A percentile compares a stretch with the other conserved stretches of the same genome.
Conservation (phyloP, 2,797 vertebrate species). For the Pangasius larnaudii region DNA sequence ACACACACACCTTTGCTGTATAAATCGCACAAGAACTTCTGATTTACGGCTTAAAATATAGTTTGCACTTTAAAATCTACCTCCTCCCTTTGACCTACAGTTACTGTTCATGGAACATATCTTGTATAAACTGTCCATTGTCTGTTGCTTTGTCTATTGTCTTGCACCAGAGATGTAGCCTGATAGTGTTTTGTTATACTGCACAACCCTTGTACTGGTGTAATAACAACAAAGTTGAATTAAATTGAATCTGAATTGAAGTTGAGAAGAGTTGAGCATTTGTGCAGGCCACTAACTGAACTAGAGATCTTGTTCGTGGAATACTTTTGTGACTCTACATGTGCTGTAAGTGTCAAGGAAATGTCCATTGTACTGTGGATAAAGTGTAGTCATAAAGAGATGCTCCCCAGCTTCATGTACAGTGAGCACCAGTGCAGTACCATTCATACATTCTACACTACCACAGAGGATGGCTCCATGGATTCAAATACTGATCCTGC, state of each 20-base stretch:
- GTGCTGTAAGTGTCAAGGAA: neutral
- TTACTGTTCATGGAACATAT: neutral
- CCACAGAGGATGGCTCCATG: neutral
- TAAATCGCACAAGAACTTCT: neutral
- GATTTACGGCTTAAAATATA: neutral
- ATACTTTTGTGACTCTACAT: neutral
- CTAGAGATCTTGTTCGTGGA: neutral
- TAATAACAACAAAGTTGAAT: neutral
- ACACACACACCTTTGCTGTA: neutral
- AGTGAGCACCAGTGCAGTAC: neutral
- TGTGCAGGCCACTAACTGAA: neutral
- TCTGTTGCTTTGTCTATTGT: neutral
- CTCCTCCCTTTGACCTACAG: neutral
- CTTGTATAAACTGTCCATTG: neutral
- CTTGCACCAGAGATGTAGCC: neutral
- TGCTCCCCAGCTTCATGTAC: neutral
- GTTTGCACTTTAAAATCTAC: neutral
- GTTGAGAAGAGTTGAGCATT: neutral
- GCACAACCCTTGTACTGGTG: neutral
- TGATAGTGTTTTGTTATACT: neutral
- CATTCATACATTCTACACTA: neutral
- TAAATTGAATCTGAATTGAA: neutral
- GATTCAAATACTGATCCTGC: neutral
- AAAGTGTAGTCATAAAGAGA: neutral
- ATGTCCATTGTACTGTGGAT: neutral